A percentile compares a stretch with the other conserved stretches of the same genome.
Conservation (phyloP, 2,888 invertebrate genomes). For the Lycophotia porphyrea region DNA sequence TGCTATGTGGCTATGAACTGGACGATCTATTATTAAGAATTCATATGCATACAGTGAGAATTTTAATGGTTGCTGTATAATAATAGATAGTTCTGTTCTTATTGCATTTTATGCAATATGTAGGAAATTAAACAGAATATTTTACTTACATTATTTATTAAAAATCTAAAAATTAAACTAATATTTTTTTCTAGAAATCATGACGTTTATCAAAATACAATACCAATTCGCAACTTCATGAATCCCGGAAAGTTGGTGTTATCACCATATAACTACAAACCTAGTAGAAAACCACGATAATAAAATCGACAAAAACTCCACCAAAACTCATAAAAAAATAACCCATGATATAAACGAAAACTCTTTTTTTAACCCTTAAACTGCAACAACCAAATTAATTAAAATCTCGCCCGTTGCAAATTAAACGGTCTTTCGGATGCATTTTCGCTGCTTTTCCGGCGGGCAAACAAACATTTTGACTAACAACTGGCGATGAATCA, state of each 20-base stretch:
- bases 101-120: slow-evolving; percentile 10
- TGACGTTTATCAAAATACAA: neutral
- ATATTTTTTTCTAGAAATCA: neutral
- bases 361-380: slow-evolving; percentile 51
- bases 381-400: slow-evolving; percentile 71
- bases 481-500: slow-evolving; percentile 78
- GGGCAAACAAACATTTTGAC: slow-evolving; percentile 77
- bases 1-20: slow-evolving; percentile 61
- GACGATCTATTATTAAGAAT: slow-evolving; percentile 65
- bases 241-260: neutral
- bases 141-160: neutral
- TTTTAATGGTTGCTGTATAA: slow-evolving; percentile 56
- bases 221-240: neutral
- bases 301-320: neutral
- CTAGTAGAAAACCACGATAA: neutral
- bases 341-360: slow-evolving; percentile 50
- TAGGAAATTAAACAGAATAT: neutral
- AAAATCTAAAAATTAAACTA: neutral
- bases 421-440: slow-evolving; percentile 76
- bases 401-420: slow-evolving; percentile 73
- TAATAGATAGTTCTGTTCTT: slow-evolving; percentile 39
- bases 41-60: slow-evolving; percentile 53
- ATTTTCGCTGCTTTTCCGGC: slow-evolving; percentile 71
- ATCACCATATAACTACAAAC: neutral
- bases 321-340: slow-evolving; percentile 27